Percentiles rank a stretch among this genome's conserved stretches.
Evolutionary conservation across 2,888 invertebrate genomes (phyloP).

Genomic region (Globia sparganii): DNA sequence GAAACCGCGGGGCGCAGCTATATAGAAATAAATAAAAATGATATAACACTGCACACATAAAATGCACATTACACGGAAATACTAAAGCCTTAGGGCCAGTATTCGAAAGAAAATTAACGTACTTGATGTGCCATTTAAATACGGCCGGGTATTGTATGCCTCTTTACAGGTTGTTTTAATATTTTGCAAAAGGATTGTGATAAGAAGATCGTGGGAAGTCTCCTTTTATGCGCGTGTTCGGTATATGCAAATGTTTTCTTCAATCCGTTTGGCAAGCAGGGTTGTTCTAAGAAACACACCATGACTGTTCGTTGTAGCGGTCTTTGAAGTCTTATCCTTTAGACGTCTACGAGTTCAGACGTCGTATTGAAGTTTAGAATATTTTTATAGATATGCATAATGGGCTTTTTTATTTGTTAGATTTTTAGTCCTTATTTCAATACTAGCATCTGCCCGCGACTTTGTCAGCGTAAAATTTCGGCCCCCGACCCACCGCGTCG

Average conservation of each 20-base stretch:
- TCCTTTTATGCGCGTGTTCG: background rate
- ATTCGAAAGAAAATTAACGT: background rate
- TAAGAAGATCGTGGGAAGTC: background rate
- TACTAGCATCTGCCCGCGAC: too few relatives aligned
- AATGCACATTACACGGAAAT: background rate
- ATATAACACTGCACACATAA: too few relatives aligned
- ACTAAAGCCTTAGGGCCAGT: background rate
- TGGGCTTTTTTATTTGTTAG: too few relatives aligned
- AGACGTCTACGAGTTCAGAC: background rate
- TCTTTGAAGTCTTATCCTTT: background rate
- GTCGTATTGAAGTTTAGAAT: background rate
- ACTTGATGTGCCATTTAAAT: background rate
- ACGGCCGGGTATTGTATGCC: background rate
- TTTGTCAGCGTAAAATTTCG: too few relatives aligned
- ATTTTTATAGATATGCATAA: background rate
- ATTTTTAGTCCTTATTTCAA: background rate
- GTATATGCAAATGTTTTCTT: background rate
- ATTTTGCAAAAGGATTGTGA: background rate
- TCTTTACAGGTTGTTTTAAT: background rate
- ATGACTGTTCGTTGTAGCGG: background rate
- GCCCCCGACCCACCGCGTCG: too few relatives aligned
- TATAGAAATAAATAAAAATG: background rate
- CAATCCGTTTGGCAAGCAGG: background rate
- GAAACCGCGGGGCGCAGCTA: too few relatives aligned
- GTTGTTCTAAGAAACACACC: background rate